Percentiles rank a stretch among this genome's conserved stretches.
These are phyloP conservation scores for Pandemis cinnamomeana DNA, from an alignment of 2,888 invertebrate species.

Conservation along the genomic window DNA sequence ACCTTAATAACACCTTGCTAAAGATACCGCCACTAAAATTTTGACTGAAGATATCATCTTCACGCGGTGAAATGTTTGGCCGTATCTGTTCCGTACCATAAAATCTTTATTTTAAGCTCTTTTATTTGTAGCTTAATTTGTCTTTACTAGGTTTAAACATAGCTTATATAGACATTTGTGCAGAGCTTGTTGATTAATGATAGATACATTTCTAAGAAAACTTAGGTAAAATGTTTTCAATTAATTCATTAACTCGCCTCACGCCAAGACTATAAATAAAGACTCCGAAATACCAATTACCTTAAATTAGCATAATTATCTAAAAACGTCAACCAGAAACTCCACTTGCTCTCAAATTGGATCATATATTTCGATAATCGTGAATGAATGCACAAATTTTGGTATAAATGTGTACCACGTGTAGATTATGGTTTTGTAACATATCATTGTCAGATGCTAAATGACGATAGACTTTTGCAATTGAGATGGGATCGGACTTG, in stretches of 20 bases:
- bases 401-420: conserved; percentile 8
- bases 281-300: conserved; percentile 18
- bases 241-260: background rate
- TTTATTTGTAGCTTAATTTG: background rate
- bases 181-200: too few relatives aligned
- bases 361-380: conserved; percentile 22
- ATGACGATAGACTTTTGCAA: conserved; percentile 50
- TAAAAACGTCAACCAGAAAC: conserved; percentile 49
- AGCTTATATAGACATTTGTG: too few relatives aligned
- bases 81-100: background rate
- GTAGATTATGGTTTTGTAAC: conserved; percentile 41
- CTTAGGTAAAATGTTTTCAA: too few relatives aligned
- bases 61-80: conserved; percentile 42
- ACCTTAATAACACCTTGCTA: conserved; percentile 48
- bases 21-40: conserved; percentile 56
- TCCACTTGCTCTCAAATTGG: conserved; percentile 46
- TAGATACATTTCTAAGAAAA: too few relatives aligned
- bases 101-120: background rate
- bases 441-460: conserved; percentile 55
- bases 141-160: too few relatives aligned
- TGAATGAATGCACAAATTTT: conserved; percentile 16
- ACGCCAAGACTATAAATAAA: conserved; percentile 20
- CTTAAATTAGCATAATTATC: conserved; percentile 38
- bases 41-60: conserved; percentile 53
- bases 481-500: conserved; percentile 54